Evolutionary conservation across 2,888 invertebrate genomes (phyloP), one percentile per base, ranked within the genome.

Genomic region (Matsumyia berberina): DNA sequence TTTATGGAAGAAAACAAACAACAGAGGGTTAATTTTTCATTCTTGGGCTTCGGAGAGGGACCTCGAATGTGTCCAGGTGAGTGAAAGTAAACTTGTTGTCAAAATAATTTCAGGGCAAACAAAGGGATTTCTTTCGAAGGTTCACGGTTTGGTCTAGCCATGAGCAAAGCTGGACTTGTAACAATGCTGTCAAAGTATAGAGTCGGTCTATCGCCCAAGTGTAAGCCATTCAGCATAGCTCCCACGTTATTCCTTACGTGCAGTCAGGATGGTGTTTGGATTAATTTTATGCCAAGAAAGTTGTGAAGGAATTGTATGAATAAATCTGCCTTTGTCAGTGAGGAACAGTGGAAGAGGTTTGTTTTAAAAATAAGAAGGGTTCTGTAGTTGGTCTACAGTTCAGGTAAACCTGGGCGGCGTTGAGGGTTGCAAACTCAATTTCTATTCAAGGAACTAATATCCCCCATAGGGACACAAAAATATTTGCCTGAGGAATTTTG

Each of bases 11-110:
- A 80, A 1, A 67, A 79, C 5, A 86, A 86, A 19, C 86, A 67
- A 0, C 74, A 79, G 11, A 67, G 86, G 1, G 42, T 60, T 1
- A 87, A 87, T 37, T 88, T 88, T 31, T 57, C 87, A 0, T 90
- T 89, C 55, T 46, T 90, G 17, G 89, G 89, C 33, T 90, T 90
- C 19, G 90, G 90, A 0, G 89, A 89, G 15, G 90, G 90, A 0
- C 88, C 89, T 4, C 88, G 90, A n/a, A 89, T 89, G 90, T 90
- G 90, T 53, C 90, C 90, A 15, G 88, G 88, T 88, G 82, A 60
- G 42, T 1, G 12, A 3, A 15, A 15, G 2, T 0, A 7, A 7
- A 15, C 2, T 57, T n/a, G n/a, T n/a, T n/a, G n/a, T 17, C 1
- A 3, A 2, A 17, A 19, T n/a, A n/a, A n/a, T n/a, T n/a, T n/a